phyloP scores from a whole-genome alignment of 2,888 invertebrate genomes.

The Sphaerophoria taeniata region DNA sequence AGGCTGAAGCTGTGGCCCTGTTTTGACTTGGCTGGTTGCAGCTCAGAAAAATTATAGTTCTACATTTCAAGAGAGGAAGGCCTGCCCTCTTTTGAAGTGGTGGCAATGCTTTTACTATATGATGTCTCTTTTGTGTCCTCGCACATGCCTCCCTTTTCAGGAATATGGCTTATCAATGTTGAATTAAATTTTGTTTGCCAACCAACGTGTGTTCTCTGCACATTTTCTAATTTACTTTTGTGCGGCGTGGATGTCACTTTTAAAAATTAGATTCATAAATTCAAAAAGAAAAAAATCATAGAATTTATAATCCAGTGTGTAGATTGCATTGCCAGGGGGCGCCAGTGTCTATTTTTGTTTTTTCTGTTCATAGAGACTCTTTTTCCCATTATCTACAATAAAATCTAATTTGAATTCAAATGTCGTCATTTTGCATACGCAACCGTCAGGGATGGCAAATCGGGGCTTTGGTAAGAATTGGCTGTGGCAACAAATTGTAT shows the following conservation, averaged over 20 bases:
- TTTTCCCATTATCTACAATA: conserved; percentile 37
- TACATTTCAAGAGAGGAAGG: background rate
- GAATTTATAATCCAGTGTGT: conserved; percentile 51
- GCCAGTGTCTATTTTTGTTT: conserved; percentile 22
- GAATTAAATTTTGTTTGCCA: conserved; percentile 45
- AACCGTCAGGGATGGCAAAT: conserved; percentile 4
- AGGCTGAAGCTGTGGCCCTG: too few relatives aligned
- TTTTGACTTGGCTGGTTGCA: conserved; percentile 39
- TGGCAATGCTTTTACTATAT: background rate
- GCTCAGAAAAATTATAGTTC: conserved; percentile 42
- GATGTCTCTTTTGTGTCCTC: conserved; percentile 14
- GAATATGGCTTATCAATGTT: conserved; percentile 61
- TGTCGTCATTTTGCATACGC: conserved; percentile 37
- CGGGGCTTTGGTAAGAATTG: too few relatives aligned
- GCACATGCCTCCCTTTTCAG: conserved; percentile 9
- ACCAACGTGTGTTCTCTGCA: background rate
- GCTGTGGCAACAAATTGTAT: too few relatives aligned
- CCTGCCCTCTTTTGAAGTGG: background rate
- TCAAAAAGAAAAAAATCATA: conserved; percentile 46
- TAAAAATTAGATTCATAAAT: conserved; percentile 68
- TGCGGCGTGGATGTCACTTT: background rate
- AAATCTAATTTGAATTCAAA: conserved; percentile 72
- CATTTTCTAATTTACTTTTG: background rate
- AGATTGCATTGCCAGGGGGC: conserved; percentile 31
- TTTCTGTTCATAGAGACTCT: background rate